A percentile compares a stretch with the other conserved stretches of the same genome.
Conservation (phyloP, 2,113 vertebrate genomes). For the Etheostoma spectabile region DNA sequence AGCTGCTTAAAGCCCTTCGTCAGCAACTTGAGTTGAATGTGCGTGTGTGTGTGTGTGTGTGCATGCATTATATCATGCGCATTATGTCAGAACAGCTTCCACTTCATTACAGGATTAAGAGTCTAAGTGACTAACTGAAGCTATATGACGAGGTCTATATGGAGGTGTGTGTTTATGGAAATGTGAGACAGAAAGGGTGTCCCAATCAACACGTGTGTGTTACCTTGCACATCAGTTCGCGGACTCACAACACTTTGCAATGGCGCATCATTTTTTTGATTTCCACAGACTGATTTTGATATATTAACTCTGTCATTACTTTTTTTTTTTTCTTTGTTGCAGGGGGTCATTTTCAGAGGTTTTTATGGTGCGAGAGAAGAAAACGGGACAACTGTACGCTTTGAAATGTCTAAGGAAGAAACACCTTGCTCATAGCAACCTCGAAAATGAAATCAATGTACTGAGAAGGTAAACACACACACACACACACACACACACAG, state of each 20-base stretch:
- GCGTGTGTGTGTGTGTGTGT: background rate
- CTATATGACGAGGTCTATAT: background rate
- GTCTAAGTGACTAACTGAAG: slow-evolving; percentile 27
- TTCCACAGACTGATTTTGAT: background rate
- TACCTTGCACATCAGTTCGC: too few relatives aligned
- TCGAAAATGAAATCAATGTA: slow-evolving; percentile 95
- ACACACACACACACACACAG: background rate
- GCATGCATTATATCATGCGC: background rate
- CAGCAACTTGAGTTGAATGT: slow-evolving; percentile 42
- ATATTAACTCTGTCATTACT: slow-evolving; percentile 1
- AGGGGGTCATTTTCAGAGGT: slow-evolving; percentile 97
- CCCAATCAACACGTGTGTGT: too few relatives aligned
- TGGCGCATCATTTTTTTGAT: too few relatives aligned
- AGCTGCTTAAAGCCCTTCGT: slow-evolving; percentile 48
- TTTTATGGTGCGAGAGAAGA: slow-evolving; percentile 91
- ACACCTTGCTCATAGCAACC: slow-evolving; percentile 87
- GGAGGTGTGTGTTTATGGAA: background rate
- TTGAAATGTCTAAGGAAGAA: slow-evolving; percentile 97
- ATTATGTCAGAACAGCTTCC: slow-evolving; percentile 66
- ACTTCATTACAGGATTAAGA: slow-evolving; percentile 72
- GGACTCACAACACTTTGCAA: too few relatives aligned
- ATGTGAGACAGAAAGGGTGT: too few relatives aligned
- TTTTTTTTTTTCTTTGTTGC: slow-evolving; percentile 49
- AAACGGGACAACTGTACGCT: slow-evolving; percentile 90
- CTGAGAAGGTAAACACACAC: slow-evolving; percentile 86